Percentiles rank a stretch among this genome's conserved stretches.
phyloP scores from a whole-genome alignment of 1,140 invertebrate genomes.

The Chymomyza costata region DNA sequence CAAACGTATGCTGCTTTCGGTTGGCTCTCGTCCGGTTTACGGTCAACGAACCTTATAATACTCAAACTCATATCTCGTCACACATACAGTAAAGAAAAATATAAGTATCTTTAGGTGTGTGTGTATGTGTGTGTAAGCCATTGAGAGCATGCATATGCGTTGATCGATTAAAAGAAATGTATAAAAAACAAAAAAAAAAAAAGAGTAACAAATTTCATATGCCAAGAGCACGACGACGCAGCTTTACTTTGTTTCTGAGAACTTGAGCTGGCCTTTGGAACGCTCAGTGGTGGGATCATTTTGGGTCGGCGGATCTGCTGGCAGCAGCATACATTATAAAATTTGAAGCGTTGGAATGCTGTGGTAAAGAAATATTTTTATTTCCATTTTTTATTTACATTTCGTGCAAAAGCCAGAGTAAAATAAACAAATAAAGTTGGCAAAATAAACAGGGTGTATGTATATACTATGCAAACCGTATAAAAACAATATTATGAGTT shows the following conservation, averaged over 20 bases:
- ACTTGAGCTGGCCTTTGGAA: background rate
- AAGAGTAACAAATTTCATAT: constrained; percentile 52
- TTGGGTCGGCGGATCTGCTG: constrained; percentile 15
- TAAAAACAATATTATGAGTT: constrained; percentile 17
- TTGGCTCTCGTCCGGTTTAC: constrained; percentile 64
- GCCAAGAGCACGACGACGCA: constrained; percentile 23
- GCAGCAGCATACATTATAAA: constrained; percentile 5
- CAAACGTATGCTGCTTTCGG: constrained; percentile 32
- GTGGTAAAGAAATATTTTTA: background rate
- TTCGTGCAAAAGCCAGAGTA: no score
- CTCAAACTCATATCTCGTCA: constrained; percentile 40
- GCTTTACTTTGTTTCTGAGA: constrained; percentile 12
- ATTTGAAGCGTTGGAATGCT: background rate
- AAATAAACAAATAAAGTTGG: constrained; percentile 30
- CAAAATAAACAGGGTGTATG: no score
- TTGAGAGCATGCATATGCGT: constrained; percentile 33
- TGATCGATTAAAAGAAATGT: constrained; percentile 56
- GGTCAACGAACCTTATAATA: constrained; percentile 68
- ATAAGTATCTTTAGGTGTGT: constrained; percentile 5
- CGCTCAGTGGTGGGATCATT: no score
- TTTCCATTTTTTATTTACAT: constrained; percentile 6
- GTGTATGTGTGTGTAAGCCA: constrained; percentile 9
- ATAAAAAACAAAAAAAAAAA: constrained; percentile 27
- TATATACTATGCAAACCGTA: no score
- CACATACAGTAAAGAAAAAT: background rate